A percentile compares a stretch with the other conserved stretches of the same genome.
These are phyloP conservation scores for Pantelozetes paolii DNA, from an alignment of 2,888 invertebrate genomes.

Conservation along the genomic window DNA sequence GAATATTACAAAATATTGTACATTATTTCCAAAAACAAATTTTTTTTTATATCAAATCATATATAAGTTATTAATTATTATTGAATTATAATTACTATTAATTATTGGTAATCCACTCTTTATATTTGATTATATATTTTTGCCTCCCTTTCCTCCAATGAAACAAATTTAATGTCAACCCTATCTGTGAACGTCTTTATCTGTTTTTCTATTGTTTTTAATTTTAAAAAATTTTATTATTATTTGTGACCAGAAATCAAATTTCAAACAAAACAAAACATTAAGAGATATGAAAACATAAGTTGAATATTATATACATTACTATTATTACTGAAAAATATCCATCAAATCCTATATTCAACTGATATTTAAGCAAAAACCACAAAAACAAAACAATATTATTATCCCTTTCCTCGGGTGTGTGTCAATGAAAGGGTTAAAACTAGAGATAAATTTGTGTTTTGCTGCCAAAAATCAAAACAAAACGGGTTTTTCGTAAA, in stretches of 20 bases:
- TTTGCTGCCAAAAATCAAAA: constrained; percentile 38
- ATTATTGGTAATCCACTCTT: constrained; percentile 32
- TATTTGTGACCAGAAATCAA: constrained; percentile 38
- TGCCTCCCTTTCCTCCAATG: neutral
- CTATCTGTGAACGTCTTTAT: constrained; percentile 27
- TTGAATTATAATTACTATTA: constrained; percentile 31
- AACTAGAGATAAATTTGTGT: constrained; percentile 20
- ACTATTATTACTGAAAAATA: too few species aligned
- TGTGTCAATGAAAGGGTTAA: too few species aligned
- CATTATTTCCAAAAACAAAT: constrained; percentile 31
- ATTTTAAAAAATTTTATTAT: constrained; percentile 29
- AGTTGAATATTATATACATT: constrained; percentile 4
- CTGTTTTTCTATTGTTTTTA: constrained; percentile 30
- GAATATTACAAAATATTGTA: constrained; percentile 7
- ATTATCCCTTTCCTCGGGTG: too few species aligned
- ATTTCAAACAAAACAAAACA: constrained; percentile 32
- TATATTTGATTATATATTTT: neutral
- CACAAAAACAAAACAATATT: too few species aligned
- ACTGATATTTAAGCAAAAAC: neutral
- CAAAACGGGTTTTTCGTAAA: constrained; percentile 34
- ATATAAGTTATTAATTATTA: constrained; percentile 38
- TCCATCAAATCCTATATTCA: constrained; percentile 1
- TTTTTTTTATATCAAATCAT: constrained; percentile 25
- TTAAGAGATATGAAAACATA: neutral
- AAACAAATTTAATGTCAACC: constrained; percentile 24